Conservation (phyloP, 1,140 invertebrate species). For the Pseudomyrmex flavicornis region DNA sequence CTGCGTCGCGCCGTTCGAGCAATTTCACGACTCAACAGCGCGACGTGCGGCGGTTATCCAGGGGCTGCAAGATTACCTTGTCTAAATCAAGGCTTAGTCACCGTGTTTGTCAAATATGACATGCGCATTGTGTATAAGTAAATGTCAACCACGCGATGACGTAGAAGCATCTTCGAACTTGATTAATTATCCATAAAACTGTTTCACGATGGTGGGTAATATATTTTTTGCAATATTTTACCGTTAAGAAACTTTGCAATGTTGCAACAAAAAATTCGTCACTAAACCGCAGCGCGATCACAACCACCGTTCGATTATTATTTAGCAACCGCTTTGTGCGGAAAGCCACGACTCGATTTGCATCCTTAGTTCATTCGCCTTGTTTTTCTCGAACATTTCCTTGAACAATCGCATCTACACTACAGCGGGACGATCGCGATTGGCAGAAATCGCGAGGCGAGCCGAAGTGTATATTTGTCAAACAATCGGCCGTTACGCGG, state of each 20-base stretch:
- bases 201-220: too few relatives aligned
- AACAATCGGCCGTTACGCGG: slow-evolving; percentile 56
- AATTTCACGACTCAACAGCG: slow-evolving; percentile 38
- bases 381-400: slow-evolving; percentile 1
- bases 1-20: slow-evolving; percentile 3
- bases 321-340: slow-evolving; percentile 2
- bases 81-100: neutral
- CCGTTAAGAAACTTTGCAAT: neutral
- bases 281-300: neutral
- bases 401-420: slow-evolving; percentile 52
- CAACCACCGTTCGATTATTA: neutral
- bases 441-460: slow-evolving; percentile 28
- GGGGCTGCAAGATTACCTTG: neutral
- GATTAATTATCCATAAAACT: too few relatives aligned
- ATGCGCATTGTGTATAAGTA: too few relatives aligned
- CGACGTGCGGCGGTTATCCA: slow-evolving; percentile 17
- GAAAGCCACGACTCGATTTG: slow-evolving; percentile 17
- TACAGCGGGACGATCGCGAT: slow-evolving; percentile 18
- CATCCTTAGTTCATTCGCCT: neutral
- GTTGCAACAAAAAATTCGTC: neutral
- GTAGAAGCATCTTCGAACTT: neutral
- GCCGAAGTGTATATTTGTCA: slow-evolving; percentile 67
- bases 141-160: too few relatives aligned
- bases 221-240: too few relatives aligned
- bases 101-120: neutral